Percentiles rank a stretch among this genome's conserved stretches.
These are phyloP conservation scores for Dichetophora obliterata DNA, from an alignment of 2,888 invertebrate genomes.

Conservation along the genomic window DNA sequence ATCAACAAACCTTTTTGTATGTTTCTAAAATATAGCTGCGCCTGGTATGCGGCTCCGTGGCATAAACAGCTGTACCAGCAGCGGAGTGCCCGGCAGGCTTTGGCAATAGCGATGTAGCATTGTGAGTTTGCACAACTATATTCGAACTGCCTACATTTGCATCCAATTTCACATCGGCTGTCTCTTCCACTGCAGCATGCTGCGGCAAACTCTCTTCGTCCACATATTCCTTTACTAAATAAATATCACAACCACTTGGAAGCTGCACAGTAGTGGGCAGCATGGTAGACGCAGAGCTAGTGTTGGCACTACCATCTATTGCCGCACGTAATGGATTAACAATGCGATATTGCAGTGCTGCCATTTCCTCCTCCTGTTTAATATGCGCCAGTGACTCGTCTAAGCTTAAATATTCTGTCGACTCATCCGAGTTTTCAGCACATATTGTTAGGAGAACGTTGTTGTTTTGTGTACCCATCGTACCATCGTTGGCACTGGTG, in stretches of 20 bases:
- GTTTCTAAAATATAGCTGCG: slow-evolving; percentile 57
- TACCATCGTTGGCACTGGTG: slow-evolving; percentile 33
- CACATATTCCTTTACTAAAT: slow-evolving; percentile 59
- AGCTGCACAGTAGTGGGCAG: slow-evolving; percentile 60
- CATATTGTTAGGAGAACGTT: slow-evolving; percentile 60
- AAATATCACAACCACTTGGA: slow-evolving; percentile 64
- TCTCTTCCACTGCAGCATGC: background rate
- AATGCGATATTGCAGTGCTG: slow-evolving; percentile 47
- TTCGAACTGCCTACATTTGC: background rate
- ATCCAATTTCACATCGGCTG: slow-evolving; percentile 19
- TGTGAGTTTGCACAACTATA: background rate
- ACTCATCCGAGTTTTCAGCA: slow-evolving; percentile 57
- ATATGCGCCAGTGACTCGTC: slow-evolving; percentile 53
- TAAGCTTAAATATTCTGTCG: slow-evolving; percentile 60
- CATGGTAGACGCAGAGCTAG: slow-evolving; percentile 41
- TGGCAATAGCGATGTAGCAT: slow-evolving; percentile 6
- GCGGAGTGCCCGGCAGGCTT: slow-evolving; percentile 6
- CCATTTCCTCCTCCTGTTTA: slow-evolving; percentile 55
- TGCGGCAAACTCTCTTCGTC: slow-evolving; percentile 7
- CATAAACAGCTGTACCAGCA: slow-evolving; percentile 24
- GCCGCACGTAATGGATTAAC: slow-evolving; percentile 44
- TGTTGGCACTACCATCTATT: slow-evolving; percentile 12
- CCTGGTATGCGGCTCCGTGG: slow-evolving; percentile 46
- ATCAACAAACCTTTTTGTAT: slow-evolving; percentile 56
- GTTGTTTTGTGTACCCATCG: slow-evolving; percentile 42